Conservation (phyloP, 2,113 vertebrate genomes). For the Baryphthengus martii region DNA sequence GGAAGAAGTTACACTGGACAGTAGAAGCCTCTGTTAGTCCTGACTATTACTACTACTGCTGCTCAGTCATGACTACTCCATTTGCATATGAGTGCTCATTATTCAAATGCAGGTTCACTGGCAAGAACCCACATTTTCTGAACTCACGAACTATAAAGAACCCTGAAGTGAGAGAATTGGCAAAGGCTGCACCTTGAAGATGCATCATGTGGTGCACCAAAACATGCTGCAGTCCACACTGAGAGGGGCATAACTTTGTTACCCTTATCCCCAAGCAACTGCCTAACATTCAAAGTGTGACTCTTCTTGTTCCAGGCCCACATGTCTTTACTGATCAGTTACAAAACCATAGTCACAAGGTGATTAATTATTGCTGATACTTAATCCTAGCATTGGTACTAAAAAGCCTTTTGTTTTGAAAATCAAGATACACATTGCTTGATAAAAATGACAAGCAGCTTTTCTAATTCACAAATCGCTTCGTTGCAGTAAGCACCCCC, state of each 20-base stretch:
- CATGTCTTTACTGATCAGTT: background rate
- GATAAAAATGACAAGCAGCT: background rate
- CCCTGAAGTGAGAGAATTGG: background rate
- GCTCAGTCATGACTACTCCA: fast-evolving
- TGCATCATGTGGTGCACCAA: fast-evolving
- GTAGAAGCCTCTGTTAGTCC: background rate
- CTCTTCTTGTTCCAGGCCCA: background rate
- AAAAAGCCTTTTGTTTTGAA: background rate
- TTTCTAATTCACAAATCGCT: background rate
- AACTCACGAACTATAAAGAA: background rate
- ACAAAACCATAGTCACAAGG: background rate
- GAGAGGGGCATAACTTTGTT: background rate
- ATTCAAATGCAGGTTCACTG: background rate
- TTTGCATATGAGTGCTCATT: fast-evolving
- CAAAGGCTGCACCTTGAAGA: background rate
- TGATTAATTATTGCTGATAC: background rate
- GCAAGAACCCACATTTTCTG: background rate
- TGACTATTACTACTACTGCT: too few species aligned
- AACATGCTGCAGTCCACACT: background rate
- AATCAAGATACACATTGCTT: background rate
- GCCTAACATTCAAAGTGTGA: too few species aligned
- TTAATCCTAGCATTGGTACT: background rate
- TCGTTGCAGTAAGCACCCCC: background rate
- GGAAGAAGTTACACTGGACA: background rate
- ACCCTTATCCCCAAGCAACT: background rate